Evolutionary conservation across 2,888 invertebrate genomes (phyloP).

Genomic region (Trichogramma evanescens): DNA sequence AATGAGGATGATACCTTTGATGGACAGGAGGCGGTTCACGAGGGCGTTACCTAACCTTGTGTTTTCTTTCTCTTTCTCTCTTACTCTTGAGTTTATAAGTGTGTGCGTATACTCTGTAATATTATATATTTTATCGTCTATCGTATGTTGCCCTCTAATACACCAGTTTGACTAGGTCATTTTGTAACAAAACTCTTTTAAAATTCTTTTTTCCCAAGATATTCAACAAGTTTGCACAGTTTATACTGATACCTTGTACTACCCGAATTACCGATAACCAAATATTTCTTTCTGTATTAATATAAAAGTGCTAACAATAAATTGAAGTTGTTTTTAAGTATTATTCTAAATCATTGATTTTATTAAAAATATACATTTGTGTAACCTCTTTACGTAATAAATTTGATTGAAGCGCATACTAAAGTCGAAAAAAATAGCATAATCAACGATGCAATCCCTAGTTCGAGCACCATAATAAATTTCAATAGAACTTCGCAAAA

Average conservation of each 20-base stretch:
- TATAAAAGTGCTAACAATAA: too few species aligned
- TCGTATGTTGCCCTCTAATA: slow-evolving; percentile 15
- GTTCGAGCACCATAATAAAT: background rate
- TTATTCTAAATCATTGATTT: too few species aligned
- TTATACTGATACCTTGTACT: too few species aligned
- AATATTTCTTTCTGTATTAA: too few species aligned
- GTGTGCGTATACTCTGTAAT: too few species aligned
- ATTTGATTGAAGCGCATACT: too few species aligned
- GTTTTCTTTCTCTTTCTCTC: slow-evolving; percentile 18
- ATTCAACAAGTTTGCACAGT: background rate
- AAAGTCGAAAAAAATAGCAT: too few species aligned
- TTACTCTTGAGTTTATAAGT: background rate
- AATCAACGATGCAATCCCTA: background rate
- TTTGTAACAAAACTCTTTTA: slow-evolving; percentile 13
- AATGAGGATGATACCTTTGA: slow-evolving; percentile 35
- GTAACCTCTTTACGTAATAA: too few species aligned
- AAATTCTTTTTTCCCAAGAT: background rate
- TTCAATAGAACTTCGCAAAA: background rate
- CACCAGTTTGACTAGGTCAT: background rate
- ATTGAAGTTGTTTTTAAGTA: too few species aligned
- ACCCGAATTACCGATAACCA: too few species aligned
- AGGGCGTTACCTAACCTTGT: slow-evolving; percentile 36
- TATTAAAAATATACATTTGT: too few species aligned
- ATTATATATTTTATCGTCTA: slow-evolving; percentile 1
- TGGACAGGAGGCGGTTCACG: slow-evolving; percentile 41